These are phyloP conservation scores for Brachyistius frenatus DNA, from an alignment of 2,113 vertebrate species.

Conservation along the genomic window DNA sequence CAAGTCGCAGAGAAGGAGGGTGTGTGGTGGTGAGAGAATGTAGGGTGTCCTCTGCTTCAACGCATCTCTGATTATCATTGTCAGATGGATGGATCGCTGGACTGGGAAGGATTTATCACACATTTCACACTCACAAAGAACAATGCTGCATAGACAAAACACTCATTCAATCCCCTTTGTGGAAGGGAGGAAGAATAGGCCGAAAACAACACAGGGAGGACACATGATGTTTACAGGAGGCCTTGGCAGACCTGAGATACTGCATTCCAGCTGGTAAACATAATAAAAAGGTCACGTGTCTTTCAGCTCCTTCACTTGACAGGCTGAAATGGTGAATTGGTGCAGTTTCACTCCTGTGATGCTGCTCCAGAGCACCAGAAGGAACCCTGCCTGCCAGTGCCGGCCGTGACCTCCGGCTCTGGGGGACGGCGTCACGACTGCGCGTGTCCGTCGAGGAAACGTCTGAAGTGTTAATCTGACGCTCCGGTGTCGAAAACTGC, in stretches of 20 bases:
- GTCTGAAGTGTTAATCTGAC: constrained; percentile 61
- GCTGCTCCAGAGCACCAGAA: constrained; percentile 1
- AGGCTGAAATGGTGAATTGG: constrained; percentile 22
- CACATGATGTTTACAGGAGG: constrained; percentile 9
- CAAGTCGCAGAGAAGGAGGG: constrained; percentile 43
- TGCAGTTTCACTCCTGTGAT: constrained; percentile 15
- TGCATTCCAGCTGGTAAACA: constrained; percentile 12
- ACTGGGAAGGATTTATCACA: constrained; percentile 51
- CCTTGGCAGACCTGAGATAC: not conserved
- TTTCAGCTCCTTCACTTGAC: not conserved
- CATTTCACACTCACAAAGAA: constrained; percentile 47
- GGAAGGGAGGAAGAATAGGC: constrained; percentile 6
- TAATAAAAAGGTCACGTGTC: not conserved
- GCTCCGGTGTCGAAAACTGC: constrained; percentile 46
- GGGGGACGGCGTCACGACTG: constrained; percentile 5
- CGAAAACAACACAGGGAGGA: constrained; percentile 1
- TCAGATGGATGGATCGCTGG: constrained; percentile 50
- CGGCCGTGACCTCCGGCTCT: constrained; percentile 23
- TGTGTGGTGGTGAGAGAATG: constrained; percentile 13
- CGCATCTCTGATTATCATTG: constrained; percentile 65
- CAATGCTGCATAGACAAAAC: constrained; percentile 43
- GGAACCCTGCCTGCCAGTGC: constrained; percentile 27
- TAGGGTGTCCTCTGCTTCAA: constrained; percentile 48
- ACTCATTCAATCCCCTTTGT: constrained; percentile 7
- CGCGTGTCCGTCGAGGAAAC: constrained; percentile 7